phyloP scores from a whole-genome alignment of 2,888 invertebrate genomes.

The Leptinotarsa juncta region DNA sequence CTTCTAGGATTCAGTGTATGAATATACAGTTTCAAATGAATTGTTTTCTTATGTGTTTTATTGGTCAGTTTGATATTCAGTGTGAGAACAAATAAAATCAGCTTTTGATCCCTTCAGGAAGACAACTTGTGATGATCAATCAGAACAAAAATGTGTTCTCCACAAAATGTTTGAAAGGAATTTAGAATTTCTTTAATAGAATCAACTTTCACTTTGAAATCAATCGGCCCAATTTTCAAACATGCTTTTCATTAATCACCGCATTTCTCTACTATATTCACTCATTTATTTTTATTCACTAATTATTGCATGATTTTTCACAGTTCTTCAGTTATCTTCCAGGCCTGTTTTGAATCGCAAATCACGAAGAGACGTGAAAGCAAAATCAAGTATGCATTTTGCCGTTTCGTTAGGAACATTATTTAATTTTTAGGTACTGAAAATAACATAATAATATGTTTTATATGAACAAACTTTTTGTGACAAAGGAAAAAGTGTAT shows the following conservation, averaged over 20 bases:
- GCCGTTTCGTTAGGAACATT: background rate
- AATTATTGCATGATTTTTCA: conserved; percentile 52
- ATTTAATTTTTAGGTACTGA: too few species aligned
- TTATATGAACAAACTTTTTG: too few species aligned
- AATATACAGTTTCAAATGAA: background rate
- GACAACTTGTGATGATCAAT: too few species aligned
- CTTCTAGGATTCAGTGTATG: conserved; percentile 74
- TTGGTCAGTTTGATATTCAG: background rate
- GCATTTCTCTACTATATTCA: background rate
- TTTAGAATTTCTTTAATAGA: too few species aligned
- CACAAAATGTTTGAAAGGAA: too few species aligned
- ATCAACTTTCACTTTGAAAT: background rate
- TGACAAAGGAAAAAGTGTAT: too few species aligned
- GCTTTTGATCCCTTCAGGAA: too few species aligned
- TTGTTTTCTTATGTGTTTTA: background rate
- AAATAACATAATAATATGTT: too few species aligned
- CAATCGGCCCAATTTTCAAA: background rate
- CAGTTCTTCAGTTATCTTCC: conserved; percentile 57
- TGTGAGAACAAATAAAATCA: too few species aligned
- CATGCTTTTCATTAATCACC: background rate
- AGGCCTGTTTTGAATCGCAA: conserved; percentile 58
- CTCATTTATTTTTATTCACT: background rate
- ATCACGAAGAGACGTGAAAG: conserved; percentile 59
- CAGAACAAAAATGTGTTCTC: too few species aligned
- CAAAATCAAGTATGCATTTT: conserved; percentile 64